phyloP scores from a whole-genome alignment of 2,113 vertebrate species.

The Clarias magur region DNA sequence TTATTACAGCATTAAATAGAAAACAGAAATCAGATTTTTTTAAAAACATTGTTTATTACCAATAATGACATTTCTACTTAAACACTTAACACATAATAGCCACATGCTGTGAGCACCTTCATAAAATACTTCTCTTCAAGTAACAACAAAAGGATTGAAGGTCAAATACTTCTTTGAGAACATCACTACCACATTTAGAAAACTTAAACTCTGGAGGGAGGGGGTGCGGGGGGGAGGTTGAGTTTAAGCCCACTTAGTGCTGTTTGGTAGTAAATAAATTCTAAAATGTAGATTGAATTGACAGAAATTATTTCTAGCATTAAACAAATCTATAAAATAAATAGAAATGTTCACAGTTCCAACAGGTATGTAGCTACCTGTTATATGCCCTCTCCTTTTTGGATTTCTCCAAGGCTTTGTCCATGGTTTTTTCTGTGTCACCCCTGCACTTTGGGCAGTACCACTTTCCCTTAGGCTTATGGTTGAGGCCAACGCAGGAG shows the following conservation, averaged over 20 bases:
- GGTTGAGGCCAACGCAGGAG: constrained; percentile 93
- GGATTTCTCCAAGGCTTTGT: constrained; percentile 93
- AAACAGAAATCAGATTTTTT: neutral
- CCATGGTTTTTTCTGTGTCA: constrained; percentile 96
- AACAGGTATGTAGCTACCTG: constrained; percentile 80
- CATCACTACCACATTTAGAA: neutral
- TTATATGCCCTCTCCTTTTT: constrained; percentile 91
- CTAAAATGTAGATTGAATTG: constrained; percentile 17
- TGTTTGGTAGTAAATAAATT: constrained; percentile 28
- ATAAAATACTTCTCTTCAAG: constrained; percentile 26
- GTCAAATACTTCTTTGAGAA: constrained; percentile 27
- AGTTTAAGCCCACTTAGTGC: constrained; percentile 29
- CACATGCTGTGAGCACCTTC: constrained; percentile 31
- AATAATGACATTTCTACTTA: constrained; percentile 14
- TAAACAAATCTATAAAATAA: constrained; percentile 38
- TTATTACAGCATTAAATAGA: neutral
- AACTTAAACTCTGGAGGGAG: constrained; percentile 5
- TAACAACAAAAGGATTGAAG: constrained; percentile 17
- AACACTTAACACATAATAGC: constrained; percentile 22
- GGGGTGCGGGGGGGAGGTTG: too few relatives aligned
- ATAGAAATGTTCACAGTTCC: constrained; percentile 35
- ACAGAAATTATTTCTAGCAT: constrained; percentile 16
- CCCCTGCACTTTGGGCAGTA: constrained; percentile 95
- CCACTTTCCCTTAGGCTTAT: constrained; percentile 98
- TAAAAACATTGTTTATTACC: constrained; percentile 29